A percentile compares a stretch with the other conserved stretches of the same genome.
Conservation (phyloP, 2,888 invertebrate species). For the Caenorhabditis zanzibari region DNA sequence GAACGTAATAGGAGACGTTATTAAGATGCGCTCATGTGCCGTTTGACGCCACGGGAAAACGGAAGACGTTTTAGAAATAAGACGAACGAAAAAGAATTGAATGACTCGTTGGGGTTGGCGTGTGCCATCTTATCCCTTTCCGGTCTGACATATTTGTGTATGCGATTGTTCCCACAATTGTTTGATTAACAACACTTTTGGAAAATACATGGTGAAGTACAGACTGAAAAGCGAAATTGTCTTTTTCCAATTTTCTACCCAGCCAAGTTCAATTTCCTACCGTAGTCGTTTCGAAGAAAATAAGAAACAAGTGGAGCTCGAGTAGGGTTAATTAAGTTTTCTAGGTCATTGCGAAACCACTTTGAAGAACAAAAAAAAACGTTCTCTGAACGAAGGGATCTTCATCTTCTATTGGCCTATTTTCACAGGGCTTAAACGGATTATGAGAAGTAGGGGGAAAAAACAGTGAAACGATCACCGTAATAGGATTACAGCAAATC, state of each 20-base stretch:
- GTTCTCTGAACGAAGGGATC: background rate
- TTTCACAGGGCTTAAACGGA: constrained; percentile 44
- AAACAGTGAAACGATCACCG: constrained; percentile 22
- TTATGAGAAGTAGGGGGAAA: constrained; percentile 36
- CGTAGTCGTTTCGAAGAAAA: constrained; percentile 20
- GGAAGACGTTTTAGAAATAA: constrained; percentile 29
- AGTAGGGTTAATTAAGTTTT: constrained; percentile 51
- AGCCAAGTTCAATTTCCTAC: constrained; percentile 40
- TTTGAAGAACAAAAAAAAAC: constrained; percentile 14
- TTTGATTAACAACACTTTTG: constrained; percentile 60
- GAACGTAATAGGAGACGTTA: constrained; percentile 67
- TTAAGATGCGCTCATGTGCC: constrained; percentile 65
- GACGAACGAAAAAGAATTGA: constrained; percentile 47
- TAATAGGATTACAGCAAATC: constrained; percentile 52
- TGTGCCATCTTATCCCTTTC: constrained; percentile 38
- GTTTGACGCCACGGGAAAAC: constrained; percentile 54
- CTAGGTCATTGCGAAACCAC: constrained; percentile 46
- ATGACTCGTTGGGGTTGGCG: constrained; percentile 44
- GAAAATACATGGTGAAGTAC: background rate
- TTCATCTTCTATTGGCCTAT: constrained; percentile 9
- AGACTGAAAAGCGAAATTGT: background rate
- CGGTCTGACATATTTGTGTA: constrained; percentile 37
- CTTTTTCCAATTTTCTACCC: constrained; percentile 9
- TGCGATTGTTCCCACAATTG: constrained; percentile 56
- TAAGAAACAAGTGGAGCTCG: constrained; percentile 21